These are phyloP conservation scores for Athene cunicularia DNA, from an alignment of 2,113 vertebrate genomes.

Conservation along the genomic window DNA sequence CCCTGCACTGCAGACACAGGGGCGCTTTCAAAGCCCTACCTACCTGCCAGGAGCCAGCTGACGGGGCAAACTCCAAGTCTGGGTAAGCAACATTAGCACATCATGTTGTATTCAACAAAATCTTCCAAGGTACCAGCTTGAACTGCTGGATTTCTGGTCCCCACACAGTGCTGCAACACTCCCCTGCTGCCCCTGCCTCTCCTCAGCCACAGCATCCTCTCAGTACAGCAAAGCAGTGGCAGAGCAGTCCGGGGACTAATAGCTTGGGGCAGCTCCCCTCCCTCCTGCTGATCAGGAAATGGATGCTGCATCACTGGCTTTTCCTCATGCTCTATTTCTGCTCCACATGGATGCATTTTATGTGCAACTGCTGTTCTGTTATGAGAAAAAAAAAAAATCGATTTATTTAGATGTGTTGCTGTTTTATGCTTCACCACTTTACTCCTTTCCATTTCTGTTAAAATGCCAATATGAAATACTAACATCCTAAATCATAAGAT, in stretches of 20 bases:
- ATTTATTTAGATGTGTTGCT: neutral
- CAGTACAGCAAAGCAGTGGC: neutral
- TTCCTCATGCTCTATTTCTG: neutral
- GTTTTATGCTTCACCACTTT: neutral
- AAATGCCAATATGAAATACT: neutral
- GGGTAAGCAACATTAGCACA: neutral
- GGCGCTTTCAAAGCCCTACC: neutral
- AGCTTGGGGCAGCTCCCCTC: neutral
- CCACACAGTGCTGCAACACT: rapidly evolving
- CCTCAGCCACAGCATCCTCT: neutral
- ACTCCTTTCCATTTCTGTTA: neutral
- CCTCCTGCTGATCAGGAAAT: neutral
- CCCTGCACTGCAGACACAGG: rapidly evolving
- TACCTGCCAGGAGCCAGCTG: neutral
- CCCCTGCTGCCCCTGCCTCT: neutral
- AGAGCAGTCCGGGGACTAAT: neutral
- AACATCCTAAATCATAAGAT: neutral
- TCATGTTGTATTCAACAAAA: neutral
- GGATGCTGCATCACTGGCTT: neutral
- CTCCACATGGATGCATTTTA: neutral
- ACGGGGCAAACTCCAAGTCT: neutral
- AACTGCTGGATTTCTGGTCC: neutral
- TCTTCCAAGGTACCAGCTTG: neutral
- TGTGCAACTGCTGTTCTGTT: neutral
- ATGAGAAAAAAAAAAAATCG: neutral